Conservation (phyloP, 2,113 vertebrate genomes). For the Spilogale gracilis region DNA sequence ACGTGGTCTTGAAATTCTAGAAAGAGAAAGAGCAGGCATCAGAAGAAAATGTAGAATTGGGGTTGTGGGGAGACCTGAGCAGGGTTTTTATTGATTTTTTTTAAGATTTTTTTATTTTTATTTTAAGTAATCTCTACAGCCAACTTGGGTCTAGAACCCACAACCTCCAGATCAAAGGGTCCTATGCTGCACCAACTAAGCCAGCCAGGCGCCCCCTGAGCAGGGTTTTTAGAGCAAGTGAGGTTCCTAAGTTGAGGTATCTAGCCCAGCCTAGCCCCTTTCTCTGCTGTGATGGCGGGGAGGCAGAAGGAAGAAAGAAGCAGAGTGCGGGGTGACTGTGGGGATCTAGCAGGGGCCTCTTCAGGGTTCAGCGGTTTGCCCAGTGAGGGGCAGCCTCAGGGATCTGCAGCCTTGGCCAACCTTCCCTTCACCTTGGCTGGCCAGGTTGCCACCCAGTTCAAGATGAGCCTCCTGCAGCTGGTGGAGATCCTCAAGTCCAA, state of each 20-base stretch:
- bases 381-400: background rate
- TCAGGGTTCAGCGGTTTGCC: background rate
- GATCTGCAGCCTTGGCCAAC: background rate
- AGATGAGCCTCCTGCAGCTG: slow-evolving; percentile 95
- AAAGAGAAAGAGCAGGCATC: background rate
- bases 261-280: background rate
- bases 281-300: background rate
- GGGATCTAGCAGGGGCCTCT: background rate
- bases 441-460: slow-evolving; percentile 98
- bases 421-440: background rate
- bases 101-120: background rate
- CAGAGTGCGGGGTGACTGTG: background rate
- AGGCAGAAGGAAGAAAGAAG: background rate
- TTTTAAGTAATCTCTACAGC: background rate
- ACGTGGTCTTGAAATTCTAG: background rate
- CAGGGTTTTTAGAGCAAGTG: background rate
- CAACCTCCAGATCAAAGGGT: background rate
- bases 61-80: background rate
- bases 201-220: background rate
- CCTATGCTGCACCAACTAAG: background rate
- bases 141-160: background rate
- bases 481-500: slow-evolving; percentile 99
- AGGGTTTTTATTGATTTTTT: background rate
- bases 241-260: background rate
- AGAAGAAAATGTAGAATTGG: background rate